Evolutionary conservation across 2,113 vertebrate species (phyloP), one percentile per base, ranked within the genome.

Genomic region (Stegastes partitus): DNA sequence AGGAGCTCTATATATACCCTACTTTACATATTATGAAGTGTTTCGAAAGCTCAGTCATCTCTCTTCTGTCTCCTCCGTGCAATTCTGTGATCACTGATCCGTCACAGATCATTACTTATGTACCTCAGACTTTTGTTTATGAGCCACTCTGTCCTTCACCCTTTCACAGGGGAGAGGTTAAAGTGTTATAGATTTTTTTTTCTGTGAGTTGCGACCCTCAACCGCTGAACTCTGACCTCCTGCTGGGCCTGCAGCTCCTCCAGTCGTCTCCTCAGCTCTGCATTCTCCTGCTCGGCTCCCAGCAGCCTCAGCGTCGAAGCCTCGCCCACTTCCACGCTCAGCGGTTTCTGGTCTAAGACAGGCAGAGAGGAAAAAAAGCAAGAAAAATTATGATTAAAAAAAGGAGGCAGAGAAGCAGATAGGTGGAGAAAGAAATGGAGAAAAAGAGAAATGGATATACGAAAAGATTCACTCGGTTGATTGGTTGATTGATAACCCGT

Each of bases 201-300:
- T 67, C 28, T 67, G 16, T 9, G 3, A 45, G 53, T 26, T 31
- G 15, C 26, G 64, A 83, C 47, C 54, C 42, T 64, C 45, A 11
- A 16, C 4, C 42, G 54, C 22, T 79, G 58, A 74, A 68, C 62
- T n/a, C 91, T 90, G 78, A 93, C 92, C 93, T 95, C 92, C 66
- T 91, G 92, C 75, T 92, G 92, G 6, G 92, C 93, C 84, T 93
- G 91, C 47, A 94, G 83, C 70, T 86, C 89, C 84, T 94, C 94
- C 59, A 96, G 84, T n/a, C 90, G 79, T 73, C 90, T 92, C 76
- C 86, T 90, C 44, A 96, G 92, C 80, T 94, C 93, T 0, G 91
- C 90, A 19, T 95, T 95, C 77, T 96, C 95, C 62, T 94, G 91
- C 88, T 96, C 94, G 0, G 94, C 94, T 75, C 94, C 94, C 75